Conservation (phyloP, 2,113 vertebrate species). For the Aspiorhynchus laticeps region DNA sequence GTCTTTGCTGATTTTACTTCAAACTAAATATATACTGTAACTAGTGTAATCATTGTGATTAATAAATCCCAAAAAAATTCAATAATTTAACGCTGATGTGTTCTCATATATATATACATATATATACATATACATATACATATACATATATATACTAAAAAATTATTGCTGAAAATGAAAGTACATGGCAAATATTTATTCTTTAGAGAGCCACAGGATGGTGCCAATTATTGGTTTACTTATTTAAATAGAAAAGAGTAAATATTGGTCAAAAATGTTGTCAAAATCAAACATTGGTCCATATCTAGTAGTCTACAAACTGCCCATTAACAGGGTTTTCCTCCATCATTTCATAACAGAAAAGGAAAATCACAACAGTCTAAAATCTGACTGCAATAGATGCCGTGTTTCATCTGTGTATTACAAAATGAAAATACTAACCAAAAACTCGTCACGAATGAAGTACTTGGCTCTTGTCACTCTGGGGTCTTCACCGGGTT, state of each 20-base stretch:
- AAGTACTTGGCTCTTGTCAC: slow-evolving; percentile 99
- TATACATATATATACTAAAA: neutral
- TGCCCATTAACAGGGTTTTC: neutral
- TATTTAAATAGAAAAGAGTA: neutral
- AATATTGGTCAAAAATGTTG: neutral
- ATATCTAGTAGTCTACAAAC: neutral
- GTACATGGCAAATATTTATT: neutral
- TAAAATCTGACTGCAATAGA: neutral
- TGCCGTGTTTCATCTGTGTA: too few relatives aligned
- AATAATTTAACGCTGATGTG: too few relatives aligned
- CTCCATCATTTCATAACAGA: neutral
- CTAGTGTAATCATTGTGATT: neutral
- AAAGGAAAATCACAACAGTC: neutral
- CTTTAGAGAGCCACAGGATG: neutral
- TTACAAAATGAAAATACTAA: slow-evolving; percentile 70
- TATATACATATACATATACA: too few relatives aligned
- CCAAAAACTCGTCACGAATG: slow-evolving; percentile 97
- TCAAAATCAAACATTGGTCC: neutral
- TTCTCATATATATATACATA: too few relatives aligned
- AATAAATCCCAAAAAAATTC: neutral
- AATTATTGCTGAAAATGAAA: neutral
- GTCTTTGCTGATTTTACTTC: too few relatives aligned
- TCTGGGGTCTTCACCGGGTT: slow-evolving; percentile 95
- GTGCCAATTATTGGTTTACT: neutral
- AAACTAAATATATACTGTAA: too few relatives aligned